These are phyloP conservation scores for Semaprochilodus insignis DNA, from an alignment of 2,797 vertebrate genomes.

Conservation along the genomic window DNA sequence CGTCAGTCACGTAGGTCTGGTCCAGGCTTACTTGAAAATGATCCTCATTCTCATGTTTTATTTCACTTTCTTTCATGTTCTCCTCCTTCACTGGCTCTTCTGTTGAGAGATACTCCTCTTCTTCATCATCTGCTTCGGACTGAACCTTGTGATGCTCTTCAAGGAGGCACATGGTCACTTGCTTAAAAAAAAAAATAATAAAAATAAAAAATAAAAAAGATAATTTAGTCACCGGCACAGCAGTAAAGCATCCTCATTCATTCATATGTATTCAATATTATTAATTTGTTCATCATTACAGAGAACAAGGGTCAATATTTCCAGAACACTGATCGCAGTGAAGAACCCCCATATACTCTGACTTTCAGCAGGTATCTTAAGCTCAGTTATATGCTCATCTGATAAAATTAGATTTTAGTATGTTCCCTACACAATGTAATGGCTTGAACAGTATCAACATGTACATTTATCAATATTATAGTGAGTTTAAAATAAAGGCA, in stretches of 20 bases:
- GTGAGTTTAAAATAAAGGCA: no score
- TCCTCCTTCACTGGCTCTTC: not conserved
- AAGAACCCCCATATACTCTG: no score
- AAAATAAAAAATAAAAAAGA: not conserved
- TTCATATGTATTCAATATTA: not conserved
- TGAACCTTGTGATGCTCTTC: constrained; percentile 7
- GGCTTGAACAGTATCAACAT: no score
- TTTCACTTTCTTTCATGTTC: not conserved
- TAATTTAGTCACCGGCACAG: no score
- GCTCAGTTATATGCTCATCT: no score
- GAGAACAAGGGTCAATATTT: no score
- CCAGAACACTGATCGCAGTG: no score
- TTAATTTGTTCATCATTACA: no score
- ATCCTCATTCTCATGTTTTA: not conserved
- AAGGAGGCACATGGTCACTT: constrained; percentile 37
- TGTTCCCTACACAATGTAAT: no score
- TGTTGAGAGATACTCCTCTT: constrained; percentile 3
- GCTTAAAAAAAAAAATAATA: constrained; percentile 15
- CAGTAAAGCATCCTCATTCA: not conserved
- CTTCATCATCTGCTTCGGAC: constrained; percentile 17
- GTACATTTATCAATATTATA: no score
- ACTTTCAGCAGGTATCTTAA: no score
- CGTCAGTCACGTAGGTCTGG: not conserved
- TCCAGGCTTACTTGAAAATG: not conserved
- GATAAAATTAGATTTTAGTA: no score